A percentile compares a stretch with the other conserved stretches of the same genome.
Evolutionary conservation across 1,140 invertebrate species (phyloP).

Genomic region (Cryptotermes secundus): DNA sequence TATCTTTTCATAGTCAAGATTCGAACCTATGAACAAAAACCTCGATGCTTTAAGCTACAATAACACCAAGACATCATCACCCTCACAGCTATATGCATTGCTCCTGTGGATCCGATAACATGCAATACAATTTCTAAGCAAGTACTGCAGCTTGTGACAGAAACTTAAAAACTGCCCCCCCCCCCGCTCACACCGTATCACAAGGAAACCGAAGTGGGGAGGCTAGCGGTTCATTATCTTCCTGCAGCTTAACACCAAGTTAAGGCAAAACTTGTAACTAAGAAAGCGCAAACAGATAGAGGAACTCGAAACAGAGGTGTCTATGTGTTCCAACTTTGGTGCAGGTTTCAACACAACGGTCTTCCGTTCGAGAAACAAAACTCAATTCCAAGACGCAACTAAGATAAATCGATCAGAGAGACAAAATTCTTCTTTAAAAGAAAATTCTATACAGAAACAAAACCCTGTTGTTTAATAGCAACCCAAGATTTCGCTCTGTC

Average conservation of each 20-base stretch:
- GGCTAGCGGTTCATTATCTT: not conserved
- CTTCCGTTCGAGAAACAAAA: not conserved
- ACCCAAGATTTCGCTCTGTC: not conserved
- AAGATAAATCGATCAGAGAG: conserved; percentile 11
- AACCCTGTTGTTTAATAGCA: not conserved
- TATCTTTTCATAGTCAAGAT: not conserved
- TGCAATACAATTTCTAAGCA: conserved; percentile 13
- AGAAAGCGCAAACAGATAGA: not conserved
- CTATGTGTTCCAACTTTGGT: not conserved
- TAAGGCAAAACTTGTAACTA: not conserved
- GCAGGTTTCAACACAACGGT: not conserved
- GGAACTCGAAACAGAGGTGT: not conserved
- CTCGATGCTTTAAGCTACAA: not conserved
- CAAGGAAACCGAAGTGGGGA: not conserved
- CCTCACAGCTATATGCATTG: not conserved
- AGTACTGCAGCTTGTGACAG: not conserved
- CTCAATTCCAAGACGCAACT: not conserved
- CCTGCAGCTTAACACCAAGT: not conserved
- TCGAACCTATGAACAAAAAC: not conserved
- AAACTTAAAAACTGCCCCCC: not conserved
- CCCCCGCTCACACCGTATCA: not conserved
- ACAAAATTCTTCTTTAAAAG: not conserved
- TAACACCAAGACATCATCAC: not conserved
- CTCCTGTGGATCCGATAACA: not conserved
- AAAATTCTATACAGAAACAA: conserved; percentile 9